Evolutionary conservation across 1,140 invertebrate genomes (phyloP).

Genomic region (Nephotettix cincticeps): DNA sequence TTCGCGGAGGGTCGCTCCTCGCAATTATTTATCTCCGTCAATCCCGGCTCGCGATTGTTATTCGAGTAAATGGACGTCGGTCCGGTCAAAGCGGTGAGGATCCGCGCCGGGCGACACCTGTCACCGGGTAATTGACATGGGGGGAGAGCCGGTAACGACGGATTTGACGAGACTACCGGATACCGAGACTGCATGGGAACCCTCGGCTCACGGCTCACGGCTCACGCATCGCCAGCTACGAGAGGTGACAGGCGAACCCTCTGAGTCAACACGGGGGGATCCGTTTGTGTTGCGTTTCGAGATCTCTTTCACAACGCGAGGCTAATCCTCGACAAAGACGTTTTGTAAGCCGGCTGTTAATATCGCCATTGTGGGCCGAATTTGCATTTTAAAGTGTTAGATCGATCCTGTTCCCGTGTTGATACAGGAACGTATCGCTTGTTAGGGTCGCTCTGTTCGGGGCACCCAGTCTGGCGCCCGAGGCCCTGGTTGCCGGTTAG

Average conservation of each 20-base stretch:
- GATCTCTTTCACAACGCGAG: slow-evolving; percentile 16
- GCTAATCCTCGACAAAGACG: slow-evolving; percentile 17
- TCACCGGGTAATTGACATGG: slow-evolving; percentile 2
- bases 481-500: too few species aligned
- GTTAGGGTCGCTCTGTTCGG: too few species aligned
- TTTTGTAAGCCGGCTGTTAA: slow-evolving; percentile 14
- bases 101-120: background rate
- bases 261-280: slow-evolving; percentile 9
- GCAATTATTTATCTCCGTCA: slow-evolving; percentile 19
- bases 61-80: slow-evolving; percentile 15
- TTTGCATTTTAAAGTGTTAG: slow-evolving; percentile 22
- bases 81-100: background rate
- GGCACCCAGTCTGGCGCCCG: too few species aligned
- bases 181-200: too few species aligned
- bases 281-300: slow-evolving; percentile 12
- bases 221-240: too few species aligned
- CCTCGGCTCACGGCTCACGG: too few species aligned
- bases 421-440: background rate
- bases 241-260: background rate
- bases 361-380: background rate
- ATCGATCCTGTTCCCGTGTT: background rate
- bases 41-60: slow-evolving; percentile 9
- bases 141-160: background rate
- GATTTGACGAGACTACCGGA: too few species aligned
- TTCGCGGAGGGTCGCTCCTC: background rate